Conservation (phyloP, 2,888 invertebrate species). For the Calliphora vomitoria region DNA sequence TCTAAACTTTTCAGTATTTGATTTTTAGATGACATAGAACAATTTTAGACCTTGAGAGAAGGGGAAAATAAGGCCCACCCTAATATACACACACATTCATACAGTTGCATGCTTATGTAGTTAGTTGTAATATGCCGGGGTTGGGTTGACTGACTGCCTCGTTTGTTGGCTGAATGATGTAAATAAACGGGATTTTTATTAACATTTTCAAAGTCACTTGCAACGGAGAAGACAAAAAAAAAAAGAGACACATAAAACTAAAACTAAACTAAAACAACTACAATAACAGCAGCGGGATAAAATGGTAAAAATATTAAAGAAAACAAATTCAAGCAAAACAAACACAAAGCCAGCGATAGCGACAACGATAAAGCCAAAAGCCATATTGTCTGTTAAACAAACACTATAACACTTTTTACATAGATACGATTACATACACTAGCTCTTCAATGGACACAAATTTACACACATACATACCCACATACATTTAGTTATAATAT, state of each 20-base stretch:
- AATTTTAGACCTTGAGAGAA: too few relatives aligned
- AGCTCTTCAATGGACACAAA: neutral
- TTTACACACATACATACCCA: neutral
- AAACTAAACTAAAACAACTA: conserved; percentile 24
- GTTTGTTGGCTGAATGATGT: conserved; percentile 46
- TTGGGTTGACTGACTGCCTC: conserved; percentile 34
- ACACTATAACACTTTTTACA: conserved; percentile 61
- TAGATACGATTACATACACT: conserved; percentile 12
- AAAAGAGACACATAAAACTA: conserved; percentile 12
- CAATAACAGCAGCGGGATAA: conserved; percentile 28
- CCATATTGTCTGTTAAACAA: conserved; percentile 70
- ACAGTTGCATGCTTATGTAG: neutral
- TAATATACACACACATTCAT: conserved; percentile 5
- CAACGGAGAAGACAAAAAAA: conserved; percentile 19
- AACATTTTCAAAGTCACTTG: conserved; percentile 73
- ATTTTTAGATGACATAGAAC: too few relatives aligned
- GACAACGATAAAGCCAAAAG: conserved; percentile 66
- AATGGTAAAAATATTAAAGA: conserved; percentile 13
- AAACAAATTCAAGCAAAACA: conserved; percentile 36
- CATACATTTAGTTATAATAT: conserved; percentile 19
- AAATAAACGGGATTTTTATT: conserved; percentile 69
- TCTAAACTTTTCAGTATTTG: too few relatives aligned
- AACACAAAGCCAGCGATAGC: conserved; percentile 53
- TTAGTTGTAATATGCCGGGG: neutral
- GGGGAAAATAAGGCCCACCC: too few relatives aligned